Percentiles rank a stretch among this genome's conserved stretches.
These are phyloP conservation scores for Drosophila sechellia DNA, from an alignment of 1,140 invertebrate species.

Conservation along the genomic window DNA sequence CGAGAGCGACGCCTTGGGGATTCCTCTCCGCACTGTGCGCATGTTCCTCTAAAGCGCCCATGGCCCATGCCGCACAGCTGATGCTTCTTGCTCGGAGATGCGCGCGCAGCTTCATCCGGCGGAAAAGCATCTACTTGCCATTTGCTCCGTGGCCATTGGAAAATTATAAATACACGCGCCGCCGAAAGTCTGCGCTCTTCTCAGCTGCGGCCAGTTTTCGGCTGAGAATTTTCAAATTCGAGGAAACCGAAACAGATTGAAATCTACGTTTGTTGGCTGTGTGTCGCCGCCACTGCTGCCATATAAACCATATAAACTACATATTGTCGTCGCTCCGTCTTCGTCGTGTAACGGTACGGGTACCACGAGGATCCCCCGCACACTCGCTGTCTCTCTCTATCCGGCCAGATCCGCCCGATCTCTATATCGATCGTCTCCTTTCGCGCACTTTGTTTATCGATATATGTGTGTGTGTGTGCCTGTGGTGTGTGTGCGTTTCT, in stretches of 20 bases:
- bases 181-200: conserved; percentile 55
- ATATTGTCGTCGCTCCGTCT: conserved; percentile 43
- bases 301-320: conserved; percentile 27
- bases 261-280: conserved; percentile 84
- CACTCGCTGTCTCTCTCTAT: conserved; percentile 10
- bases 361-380: conserved; percentile 30
- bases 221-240: conserved; percentile 65
- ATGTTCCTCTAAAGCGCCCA: conserved; percentile 4
- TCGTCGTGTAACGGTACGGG: conserved; percentile 61
- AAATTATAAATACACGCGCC: conserved; percentile 75
- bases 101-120: conserved; percentile 61
- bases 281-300: conserved; percentile 56
- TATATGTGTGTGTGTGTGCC: conserved; percentile 8
- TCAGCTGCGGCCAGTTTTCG: conserved; percentile 32
- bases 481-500: conserved; percentile 36
- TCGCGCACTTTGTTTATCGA: conserved; percentile 74
- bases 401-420: neutral
- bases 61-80: conserved; percentile 40
- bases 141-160: conserved; percentile 66
- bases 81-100: conserved; percentile 34
- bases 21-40: conserved; percentile 35
- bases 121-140: conserved; percentile 29
- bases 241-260: conserved; percentile 80
- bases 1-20: conserved; percentile 24
- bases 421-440: conserved; percentile 35